A percentile compares a stretch with the other conserved stretches of the same genome.
Evolutionary conservation across 2,888 invertebrate species (phyloP).

Genomic region (Zhuqinia jingwanae): DNA sequence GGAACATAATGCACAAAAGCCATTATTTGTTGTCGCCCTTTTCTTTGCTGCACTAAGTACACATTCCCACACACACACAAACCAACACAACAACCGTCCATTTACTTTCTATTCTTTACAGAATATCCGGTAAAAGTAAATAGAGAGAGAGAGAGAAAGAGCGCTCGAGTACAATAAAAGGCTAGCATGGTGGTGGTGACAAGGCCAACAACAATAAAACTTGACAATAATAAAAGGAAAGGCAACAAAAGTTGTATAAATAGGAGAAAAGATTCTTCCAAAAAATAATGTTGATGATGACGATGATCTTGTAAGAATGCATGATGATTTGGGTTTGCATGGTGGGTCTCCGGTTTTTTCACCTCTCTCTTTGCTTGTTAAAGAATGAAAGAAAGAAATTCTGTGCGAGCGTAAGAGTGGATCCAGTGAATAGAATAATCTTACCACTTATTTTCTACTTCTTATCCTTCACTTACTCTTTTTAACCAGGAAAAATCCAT

Average conservation of each 20-base stretch:
- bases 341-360: constrained; percentile 1
- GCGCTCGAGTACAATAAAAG: neutral
- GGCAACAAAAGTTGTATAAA: neutral
- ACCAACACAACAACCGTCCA: constrained; percentile 24
- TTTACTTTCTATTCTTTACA: constrained; percentile 18
- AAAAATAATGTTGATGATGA: neutral
- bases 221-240: constrained; percentile 19
- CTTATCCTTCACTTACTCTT: constrained; percentile 21
- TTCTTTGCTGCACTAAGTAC: neutral
- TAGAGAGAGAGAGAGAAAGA: constrained; percentile 23
- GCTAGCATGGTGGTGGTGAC: constrained; percentile 22
- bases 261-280: neutral
- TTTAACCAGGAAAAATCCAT: neutral
- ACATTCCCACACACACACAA: neutral
- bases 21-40: neutral
- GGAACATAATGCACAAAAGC: neutral
- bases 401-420: constrained; percentile 5
- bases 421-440: constrained; percentile 30
- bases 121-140: constrained; percentile 30
- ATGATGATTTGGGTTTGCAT: neutral
- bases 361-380: constrained; percentile 12
- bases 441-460: constrained; percentile 29
- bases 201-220: constrained; percentile 23
- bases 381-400: constrained; percentile 10
- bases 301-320: neutral